Evolutionary conservation across 2,888 invertebrate genomes (phyloP), one percentile per base, ranked within the genome.

Genomic region (Microctonus brassicae): DNA sequence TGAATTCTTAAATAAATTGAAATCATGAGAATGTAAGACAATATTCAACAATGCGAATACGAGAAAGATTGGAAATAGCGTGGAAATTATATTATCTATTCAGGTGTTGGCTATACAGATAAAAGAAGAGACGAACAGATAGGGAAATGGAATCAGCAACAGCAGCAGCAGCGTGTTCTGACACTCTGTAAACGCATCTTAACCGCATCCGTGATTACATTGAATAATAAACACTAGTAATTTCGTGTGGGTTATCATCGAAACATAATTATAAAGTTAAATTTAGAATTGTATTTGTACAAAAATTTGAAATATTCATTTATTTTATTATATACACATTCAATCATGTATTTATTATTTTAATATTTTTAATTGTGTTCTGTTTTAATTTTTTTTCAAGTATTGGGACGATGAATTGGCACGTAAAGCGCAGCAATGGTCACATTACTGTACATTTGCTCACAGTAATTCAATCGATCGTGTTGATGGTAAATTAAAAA

Each of bases 341-440:
- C 11, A n/a, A 4, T n/a, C 13, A 3, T 11, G n/a, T 2, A n/a
- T n/a, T 39, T 6, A 13, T 39, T 39, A 6, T 39, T 39, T n/a
- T 57, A 29, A 7, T n/a, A 29, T n/a, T 24, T 36, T 57, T 13
- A 20, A 24, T 65, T 11, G 22, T 55, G 7, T 57, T 34, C 1
- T 36, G 20, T 63, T 26, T 47, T 57, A n/a, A n/a, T 39, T 65
- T 10, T 60, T 20, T 20, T 47, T 61, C 20, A 7, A 76, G 76
- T 89, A 89, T 74, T 90, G 90, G 90, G 90, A 90, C 70, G 87
- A 87, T 70, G 89, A 90, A 75, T 83, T 90, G 0, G 90, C 89
- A 72, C 80, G 84, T 26, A 88, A 86, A 86, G 90, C 90, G 0
- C 89, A 89, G 42, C 80, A 87, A 5, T 90, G 89, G 90, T 89